phyloP scores from a whole-genome alignment of 2,797 vertebrate species.

The Sebastes nivosus region DNA sequence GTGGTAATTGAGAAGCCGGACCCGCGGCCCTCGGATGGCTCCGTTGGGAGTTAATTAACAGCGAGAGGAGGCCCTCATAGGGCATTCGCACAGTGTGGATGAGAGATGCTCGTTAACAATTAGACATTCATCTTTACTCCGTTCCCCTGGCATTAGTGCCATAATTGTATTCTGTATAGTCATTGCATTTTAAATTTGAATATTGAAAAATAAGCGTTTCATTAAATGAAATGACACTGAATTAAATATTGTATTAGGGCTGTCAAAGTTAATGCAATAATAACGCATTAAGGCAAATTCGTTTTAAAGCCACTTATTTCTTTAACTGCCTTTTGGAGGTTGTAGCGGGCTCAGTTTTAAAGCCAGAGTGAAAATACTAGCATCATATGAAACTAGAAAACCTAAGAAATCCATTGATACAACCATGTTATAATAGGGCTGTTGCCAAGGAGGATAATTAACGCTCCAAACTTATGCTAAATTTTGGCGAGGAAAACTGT shows the following conservation, averaged over 20 bases:
- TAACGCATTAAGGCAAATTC: no score
- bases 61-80: not conserved
- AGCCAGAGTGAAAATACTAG: no score
- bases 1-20: slow-evolving; percentile 26
- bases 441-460: no score
- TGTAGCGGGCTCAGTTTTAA: no score
- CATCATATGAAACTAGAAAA: no score
- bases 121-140: not conserved
- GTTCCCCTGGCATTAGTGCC: not conserved
- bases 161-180: not conserved
- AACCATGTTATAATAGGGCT: no score
- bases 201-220: not conserved
- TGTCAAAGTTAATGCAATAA: no score
- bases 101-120: slow-evolving; percentile 1
- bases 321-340: no score
- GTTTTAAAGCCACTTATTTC: no score
- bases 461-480: no score
- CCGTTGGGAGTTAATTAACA: slow-evolving; percentile 46
- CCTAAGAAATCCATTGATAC: no score
- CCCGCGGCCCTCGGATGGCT: slow-evolving; percentile 1
- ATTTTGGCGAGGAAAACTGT: no score
- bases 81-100: not conserved
- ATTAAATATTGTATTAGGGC: not conserved
- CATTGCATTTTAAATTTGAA: not conserved
- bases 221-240: not conserved